phyloP scores from a whole-genome alignment of 2,113 vertebrate genomes.

The Neoarius graeffei region DNA sequence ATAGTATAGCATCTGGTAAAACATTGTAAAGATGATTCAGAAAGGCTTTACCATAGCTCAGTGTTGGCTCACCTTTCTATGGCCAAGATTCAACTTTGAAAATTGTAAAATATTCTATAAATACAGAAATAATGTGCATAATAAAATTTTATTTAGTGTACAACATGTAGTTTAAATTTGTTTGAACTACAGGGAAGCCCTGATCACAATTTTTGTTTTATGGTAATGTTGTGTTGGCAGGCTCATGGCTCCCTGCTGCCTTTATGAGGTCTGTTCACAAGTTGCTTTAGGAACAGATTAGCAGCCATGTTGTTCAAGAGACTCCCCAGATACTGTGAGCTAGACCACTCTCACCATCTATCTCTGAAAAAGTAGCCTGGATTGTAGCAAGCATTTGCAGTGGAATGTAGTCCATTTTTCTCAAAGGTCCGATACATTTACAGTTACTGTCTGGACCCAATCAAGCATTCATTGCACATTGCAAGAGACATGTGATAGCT shows the following conservation, averaged over 20 bases:
- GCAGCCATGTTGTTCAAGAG: conserved; percentile 30
- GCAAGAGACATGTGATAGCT: background rate
- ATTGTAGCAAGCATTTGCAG: background rate
- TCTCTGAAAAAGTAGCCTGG: background rate
- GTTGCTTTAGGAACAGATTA: conserved; percentile 53
- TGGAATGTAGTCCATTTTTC: background rate
- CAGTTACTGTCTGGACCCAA: background rate
- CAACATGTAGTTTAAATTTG: background rate
- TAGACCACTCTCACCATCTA: background rate
- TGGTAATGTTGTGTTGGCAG: conserved; percentile 47
- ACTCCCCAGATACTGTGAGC: conserved; percentile 12
- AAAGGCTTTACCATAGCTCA: background rate
- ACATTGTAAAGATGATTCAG: background rate
- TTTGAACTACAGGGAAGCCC: background rate
- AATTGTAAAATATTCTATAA: background rate
- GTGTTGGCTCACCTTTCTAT: background rate
- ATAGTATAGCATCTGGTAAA: background rate
- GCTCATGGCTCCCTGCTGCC: conserved; percentile 18
- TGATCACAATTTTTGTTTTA: conserved; percentile 1
- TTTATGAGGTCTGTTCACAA: conserved; percentile 49
- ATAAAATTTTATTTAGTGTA: background rate
- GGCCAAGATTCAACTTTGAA: background rate
- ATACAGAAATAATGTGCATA: background rate
- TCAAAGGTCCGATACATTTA: background rate
- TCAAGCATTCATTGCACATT: background rate